Evolutionary conservation across 2,888 invertebrate species (phyloP).

Genomic region (Neoitamus cyanurus): DNA sequence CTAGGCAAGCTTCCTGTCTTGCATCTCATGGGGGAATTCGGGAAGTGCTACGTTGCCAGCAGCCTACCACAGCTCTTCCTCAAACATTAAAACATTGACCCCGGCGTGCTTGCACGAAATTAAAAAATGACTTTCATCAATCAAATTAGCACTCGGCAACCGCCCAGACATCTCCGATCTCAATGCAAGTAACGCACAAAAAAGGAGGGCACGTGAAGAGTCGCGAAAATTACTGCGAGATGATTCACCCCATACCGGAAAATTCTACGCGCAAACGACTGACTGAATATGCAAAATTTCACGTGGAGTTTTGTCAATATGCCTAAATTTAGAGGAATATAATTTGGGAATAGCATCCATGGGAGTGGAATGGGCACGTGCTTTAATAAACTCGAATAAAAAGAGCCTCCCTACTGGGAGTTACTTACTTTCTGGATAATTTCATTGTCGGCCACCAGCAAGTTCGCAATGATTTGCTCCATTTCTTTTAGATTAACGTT

Average conservation of each 20-base stretch:
- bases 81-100: not conserved
- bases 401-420: not conserved
- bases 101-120: not conserved
- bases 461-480: conserved; percentile 73
- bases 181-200: not conserved
- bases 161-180: not conserved
- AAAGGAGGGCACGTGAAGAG: conserved; percentile 29
- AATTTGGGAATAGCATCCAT: not conserved
- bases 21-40: not conserved
- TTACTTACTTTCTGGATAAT: conserved; percentile 71
- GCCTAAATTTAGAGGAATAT: not conserved
- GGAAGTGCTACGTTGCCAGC: not conserved
- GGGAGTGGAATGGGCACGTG: conserved; percentile 2
- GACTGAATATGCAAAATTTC: not conserved
- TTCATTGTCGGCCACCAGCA: conserved; percentile 72
- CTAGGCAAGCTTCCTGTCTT: not conserved
- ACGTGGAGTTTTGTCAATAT: conserved; percentile 7
- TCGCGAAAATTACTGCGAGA: not conserved
- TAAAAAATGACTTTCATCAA: conserved; percentile 21
- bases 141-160: not conserved
- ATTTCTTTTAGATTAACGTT: conserved; percentile 59
- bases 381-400: not conserved
- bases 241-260: conserved; percentile 5
- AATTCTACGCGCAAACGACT: not conserved
- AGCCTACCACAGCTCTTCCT: not conserved